Evolutionary conservation across 2,113 vertebrate species (phyloP).

Genomic region (Hemiscyllium ocellatum): DNA sequence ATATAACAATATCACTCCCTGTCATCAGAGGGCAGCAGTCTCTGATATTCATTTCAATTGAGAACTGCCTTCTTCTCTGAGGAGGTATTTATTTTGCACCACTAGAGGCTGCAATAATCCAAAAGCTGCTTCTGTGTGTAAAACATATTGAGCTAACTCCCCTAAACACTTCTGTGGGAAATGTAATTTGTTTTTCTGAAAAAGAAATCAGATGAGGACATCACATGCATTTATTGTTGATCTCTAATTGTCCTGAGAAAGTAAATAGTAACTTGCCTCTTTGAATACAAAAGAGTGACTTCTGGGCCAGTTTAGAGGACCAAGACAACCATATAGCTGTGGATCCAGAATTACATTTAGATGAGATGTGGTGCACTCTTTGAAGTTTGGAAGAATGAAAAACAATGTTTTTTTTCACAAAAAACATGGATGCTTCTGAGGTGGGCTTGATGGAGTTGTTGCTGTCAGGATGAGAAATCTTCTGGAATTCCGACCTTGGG

Average conservation of each 20-base stretch:
- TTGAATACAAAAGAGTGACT: too few species aligned
- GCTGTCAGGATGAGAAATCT: neutral
- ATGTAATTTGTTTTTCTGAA: neutral
- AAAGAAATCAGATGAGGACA: too few species aligned
- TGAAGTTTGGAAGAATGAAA: neutral
- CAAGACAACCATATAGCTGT: neutral
- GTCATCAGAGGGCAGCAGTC: slow-evolving; percentile 28
- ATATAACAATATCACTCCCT: neutral
- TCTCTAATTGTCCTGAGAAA: too few species aligned
- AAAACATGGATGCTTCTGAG: neutral
- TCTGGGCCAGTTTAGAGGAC: neutral
- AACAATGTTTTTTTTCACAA: neutral
- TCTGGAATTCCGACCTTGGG: too few species aligned
- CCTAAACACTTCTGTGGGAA: neutral
- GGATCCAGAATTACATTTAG: neutral
- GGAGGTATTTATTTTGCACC: neutral
- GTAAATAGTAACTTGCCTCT: too few species aligned
- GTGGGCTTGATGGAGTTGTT: neutral
- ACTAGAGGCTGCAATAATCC: neutral
- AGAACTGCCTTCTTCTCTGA: neutral
- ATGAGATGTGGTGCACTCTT: neutral
- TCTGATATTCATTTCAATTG: neutral
- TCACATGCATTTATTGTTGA: too few species aligned
- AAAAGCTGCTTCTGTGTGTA: neutral
- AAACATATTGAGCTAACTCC: neutral